These are phyloP conservation scores for Serripes groenlandicus DNA, from an alignment of 2,888 invertebrate species.

Conservation along the genomic window DNA sequence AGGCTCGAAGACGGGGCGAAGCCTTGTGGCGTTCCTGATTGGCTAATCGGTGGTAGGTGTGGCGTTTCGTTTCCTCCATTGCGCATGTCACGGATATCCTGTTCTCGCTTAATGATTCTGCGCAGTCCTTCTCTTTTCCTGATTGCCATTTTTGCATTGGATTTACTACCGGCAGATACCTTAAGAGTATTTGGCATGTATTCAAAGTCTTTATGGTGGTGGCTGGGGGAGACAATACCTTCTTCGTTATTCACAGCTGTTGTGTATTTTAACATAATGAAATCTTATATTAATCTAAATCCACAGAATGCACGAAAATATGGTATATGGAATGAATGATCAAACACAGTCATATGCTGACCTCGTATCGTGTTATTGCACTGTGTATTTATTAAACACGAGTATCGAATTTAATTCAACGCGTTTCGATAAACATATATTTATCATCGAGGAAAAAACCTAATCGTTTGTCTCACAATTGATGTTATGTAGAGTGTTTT, in stretches of 20 bases:
- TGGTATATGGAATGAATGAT: too few relatives aligned
- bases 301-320: too few relatives aligned
- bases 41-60: slow-evolving; percentile 70
- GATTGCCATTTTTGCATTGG: slow-evolving; percentile 69
- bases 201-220: slow-evolving; percentile 61
- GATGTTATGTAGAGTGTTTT: too few relatives aligned
- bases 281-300: neutral
- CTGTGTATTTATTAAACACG: too few relatives aligned
- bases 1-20: slow-evolving; percentile 31
- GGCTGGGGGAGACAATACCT: slow-evolving; percentile 69
- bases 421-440: too few relatives aligned
- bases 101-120: slow-evolving; percentile 54
- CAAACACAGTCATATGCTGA: too few relatives aligned
- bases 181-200: slow-evolving; percentile 62
- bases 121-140: slow-evolving; percentile 51
- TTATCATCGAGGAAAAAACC: too few relatives aligned
- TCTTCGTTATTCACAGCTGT: slow-evolving; percentile 66
- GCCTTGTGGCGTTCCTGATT: slow-evolving; percentile 49
- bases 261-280: slow-evolving; percentile 71
- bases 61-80: slow-evolving; percentile 41
- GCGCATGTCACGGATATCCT: slow-evolving; percentile 32
- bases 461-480: too few relatives aligned
- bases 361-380: too few relatives aligned
- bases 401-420: too few relatives aligned
- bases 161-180: slow-evolving; percentile 63